These are phyloP conservation scores for Phacellophora camtschatica DNA, from an alignment of 30 jellyfish, hydroid and myxozoan species.

Conservation along the genomic window DNA sequence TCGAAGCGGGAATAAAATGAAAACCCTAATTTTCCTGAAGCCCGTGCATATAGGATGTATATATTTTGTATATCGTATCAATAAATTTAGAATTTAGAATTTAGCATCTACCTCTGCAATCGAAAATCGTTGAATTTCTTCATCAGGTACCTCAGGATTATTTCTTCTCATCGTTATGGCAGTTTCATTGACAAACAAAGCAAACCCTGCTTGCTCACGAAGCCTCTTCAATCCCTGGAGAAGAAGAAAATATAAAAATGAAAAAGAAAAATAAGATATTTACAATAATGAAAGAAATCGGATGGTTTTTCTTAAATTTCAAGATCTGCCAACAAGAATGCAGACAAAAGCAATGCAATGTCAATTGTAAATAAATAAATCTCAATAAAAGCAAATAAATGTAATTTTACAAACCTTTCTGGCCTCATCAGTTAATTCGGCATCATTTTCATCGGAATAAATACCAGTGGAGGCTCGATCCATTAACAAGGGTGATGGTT, in stretches of 20 bases:
- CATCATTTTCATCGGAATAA: constrained; percentile 29
- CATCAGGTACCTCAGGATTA: constrained; percentile 69
- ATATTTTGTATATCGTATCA: too few relatives aligned
- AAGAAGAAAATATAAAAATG: not conserved
- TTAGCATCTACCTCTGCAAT: constrained; percentile 13
- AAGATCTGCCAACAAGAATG: too few relatives aligned
- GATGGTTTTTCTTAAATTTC: too few relatives aligned
- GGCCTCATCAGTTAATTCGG: constrained; percentile 46
- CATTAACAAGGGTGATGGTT: constrained; percentile 88
- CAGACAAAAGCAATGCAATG: too few relatives aligned
- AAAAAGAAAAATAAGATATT: not conserved
- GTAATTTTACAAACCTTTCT: constrained; percentile 19
- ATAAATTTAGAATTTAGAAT: not conserved
- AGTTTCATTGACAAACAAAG: constrained; percentile 74
- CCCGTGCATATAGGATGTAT: too few relatives aligned
- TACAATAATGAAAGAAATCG: not conserved
- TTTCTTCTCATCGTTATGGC: constrained; percentile 63
- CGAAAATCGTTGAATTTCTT: constrained; percentile 65
- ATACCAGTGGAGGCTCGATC: constrained; percentile 39
- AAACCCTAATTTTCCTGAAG: too few relatives aligned
- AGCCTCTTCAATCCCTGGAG: constrained; percentile 47
- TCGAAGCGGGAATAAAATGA: too few relatives aligned
- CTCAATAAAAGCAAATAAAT: too few relatives aligned
- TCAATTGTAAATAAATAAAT: too few relatives aligned
- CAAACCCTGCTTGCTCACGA: constrained; percentile 86